Evolutionary conservation across 2,113 vertebrate species (phyloP), one percentile per base, ranked within the genome.

Genomic region (Turdus rufiventris): DNA sequence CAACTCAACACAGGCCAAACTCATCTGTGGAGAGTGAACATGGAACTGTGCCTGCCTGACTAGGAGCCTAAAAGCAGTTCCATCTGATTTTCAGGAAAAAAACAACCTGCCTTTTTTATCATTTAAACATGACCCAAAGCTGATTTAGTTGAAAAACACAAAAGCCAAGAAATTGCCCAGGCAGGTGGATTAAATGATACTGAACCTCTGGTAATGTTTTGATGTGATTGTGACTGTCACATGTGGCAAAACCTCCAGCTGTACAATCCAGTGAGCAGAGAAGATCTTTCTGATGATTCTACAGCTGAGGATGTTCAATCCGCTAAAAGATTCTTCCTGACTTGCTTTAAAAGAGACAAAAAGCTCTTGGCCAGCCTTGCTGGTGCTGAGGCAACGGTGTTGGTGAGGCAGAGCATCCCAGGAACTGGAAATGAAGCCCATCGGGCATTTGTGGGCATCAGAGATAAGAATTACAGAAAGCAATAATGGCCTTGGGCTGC

Each of bases 351-450:
- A 93, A 88, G 45, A 5, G 25, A 50, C 31, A 68, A 91, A 96
- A 93, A 94, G 78, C 80, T 85, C 78, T 71, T 60, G 78, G 91
- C 92, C 57, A 96, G 89, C 70, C 88, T 91, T 0, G 0, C 43
- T 94, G 81, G 21, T 86, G 93, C 34, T 78, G 67, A 88, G 48
- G 54, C 73, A 75, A 80, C 1, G 0, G 54, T 73, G 83, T 42
- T 47, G 14, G 83, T 56, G 21, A 45, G 89, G 33, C 79, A 83
- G 77, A 84, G 66, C 29, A 48, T 81, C 89, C 50, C 7, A 81
- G 93, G 96, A 95, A 95, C 82, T 68, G 88, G 79, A 95, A 96
- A 51, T 75, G 38, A 88, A 96, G 88, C 33, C 38, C 8, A 2
- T 2, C 20, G 19, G 66, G 91, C 67, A 91, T 84, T 91, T 96